These are phyloP conservation scores for Strix occidentalis DNA, from an alignment of 2,797 vertebrate genomes.

Conservation along the genomic window DNA sequence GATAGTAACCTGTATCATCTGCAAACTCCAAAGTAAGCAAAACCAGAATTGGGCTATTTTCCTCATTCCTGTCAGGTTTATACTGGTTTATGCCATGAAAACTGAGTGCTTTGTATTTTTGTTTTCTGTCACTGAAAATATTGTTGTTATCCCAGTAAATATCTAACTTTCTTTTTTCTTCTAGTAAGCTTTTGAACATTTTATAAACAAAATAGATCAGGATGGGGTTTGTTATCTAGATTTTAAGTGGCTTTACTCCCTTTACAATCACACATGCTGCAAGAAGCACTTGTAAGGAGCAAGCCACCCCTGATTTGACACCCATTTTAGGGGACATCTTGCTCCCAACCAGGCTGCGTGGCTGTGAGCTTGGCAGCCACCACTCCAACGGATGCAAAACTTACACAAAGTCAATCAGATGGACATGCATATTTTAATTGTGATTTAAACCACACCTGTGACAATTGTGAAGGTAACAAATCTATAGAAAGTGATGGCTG, in stretches of 20 bases:
- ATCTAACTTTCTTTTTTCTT: not conserved
- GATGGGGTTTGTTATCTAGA: not conserved
- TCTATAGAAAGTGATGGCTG: not conserved
- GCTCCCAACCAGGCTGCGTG: accelerated
- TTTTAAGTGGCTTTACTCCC: not conserved
- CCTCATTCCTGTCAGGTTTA: not conserved
- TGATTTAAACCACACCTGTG: not conserved
- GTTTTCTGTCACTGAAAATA: conserved; percentile 24
- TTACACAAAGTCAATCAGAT: not conserved
- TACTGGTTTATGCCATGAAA: not conserved
- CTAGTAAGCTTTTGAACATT: not conserved
- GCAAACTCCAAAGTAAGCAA: not conserved
- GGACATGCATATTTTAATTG: not conserved
- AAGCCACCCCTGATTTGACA: not conserved
- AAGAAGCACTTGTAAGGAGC: not conserved
- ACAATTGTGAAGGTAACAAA: not conserved
- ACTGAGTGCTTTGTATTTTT: not conserved
- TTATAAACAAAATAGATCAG: not conserved
- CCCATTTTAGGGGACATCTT: not conserved
- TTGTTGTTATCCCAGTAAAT: not conserved
- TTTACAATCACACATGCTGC: not conserved
- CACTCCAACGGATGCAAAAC: not conserved
- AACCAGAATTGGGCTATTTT: not conserved
- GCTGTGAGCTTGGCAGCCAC: accelerated
- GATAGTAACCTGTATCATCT: not conserved